These are phyloP conservation scores for Leptobrachium ailaonicum DNA, from an alignment of 2,113 vertebrate genomes.

Conservation along the genomic window DNA sequence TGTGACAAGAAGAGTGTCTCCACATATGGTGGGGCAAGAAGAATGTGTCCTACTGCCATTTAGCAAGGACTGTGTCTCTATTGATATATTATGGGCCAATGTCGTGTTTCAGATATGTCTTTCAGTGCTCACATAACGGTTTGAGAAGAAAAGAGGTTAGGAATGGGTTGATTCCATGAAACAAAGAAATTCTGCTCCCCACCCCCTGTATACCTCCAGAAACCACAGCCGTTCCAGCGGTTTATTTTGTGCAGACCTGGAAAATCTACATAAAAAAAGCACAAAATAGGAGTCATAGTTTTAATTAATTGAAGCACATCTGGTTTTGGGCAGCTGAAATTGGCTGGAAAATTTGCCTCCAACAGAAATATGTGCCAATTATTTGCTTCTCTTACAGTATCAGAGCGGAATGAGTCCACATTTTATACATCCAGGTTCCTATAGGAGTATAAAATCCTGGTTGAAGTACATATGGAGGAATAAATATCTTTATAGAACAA, in stretches of 20 bases:
- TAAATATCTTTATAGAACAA: no score
- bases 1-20: no score
- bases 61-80: no score
- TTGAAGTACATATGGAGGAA: no score
- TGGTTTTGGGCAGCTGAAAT: constrained; percentile 7
- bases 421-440: not conserved
- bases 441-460: no score
- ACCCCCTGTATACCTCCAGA: not conserved
- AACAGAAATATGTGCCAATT: constrained; percentile 9
- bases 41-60: no score
- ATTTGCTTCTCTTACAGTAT: not conserved
- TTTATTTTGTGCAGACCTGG: constrained; percentile 17
- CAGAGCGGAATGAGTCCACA: not conserved
- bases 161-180: not conserved
- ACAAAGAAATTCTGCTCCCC: not conserved
- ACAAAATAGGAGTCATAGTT: not conserved
- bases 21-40: no score
- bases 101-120: not conserved
- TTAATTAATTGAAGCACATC: constrained; percentile 30
- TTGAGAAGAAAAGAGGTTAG: no score
- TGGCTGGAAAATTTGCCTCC: constrained; percentile 9
- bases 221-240: not conserved
- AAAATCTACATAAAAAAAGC: not conserved
- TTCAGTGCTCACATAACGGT: not conserved
- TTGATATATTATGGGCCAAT: no score